Conservation (phyloP, 1,140 invertebrate genomes). For the Micrasema minimum region DNA sequence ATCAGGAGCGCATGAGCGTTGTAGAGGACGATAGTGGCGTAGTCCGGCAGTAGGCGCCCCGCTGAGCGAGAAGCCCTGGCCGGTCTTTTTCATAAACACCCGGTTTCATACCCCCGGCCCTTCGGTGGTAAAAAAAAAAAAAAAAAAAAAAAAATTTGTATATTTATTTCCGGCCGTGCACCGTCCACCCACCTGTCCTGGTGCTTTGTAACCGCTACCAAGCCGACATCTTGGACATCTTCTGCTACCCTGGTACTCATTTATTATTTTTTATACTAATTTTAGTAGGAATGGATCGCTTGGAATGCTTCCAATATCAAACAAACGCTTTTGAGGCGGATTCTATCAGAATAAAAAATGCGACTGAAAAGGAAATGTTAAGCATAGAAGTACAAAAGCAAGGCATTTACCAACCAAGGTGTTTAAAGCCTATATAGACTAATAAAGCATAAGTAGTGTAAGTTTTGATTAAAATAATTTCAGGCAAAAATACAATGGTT, state of each 20-base stretch:
- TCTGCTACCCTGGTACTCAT: constrained; percentile 1
- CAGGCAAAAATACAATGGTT: too few species aligned
- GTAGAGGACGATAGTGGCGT: constrained; percentile 34
- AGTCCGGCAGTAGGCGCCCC: constrained; percentile 50
- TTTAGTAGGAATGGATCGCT: too few species aligned
- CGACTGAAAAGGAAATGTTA: too few species aligned
- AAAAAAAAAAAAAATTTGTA: constrained; percentile 27
- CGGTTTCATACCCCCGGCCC: constrained; percentile 51
- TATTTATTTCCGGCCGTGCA: constrained; percentile 10
- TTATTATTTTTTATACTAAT: too few species aligned
- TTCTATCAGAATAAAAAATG: too few species aligned
- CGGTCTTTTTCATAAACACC: constrained; percentile 52
- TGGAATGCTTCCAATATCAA: too few species aligned
- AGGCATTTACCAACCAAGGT: too few species aligned
- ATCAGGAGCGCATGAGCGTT: not conserved
- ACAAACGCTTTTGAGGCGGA: too few species aligned
- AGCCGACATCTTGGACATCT: constrained; percentile 20
- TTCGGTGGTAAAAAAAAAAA: constrained; percentile 46
- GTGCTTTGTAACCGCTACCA: constrained; percentile 13
- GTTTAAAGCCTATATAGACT: too few species aligned
- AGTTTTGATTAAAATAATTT: too few species aligned
- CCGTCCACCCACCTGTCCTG: constrained; percentile 25
- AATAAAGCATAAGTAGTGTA: too few species aligned
- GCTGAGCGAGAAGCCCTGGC: constrained; percentile 38
- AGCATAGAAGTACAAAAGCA: too few species aligned